Evolutionary conservation across 2,888 invertebrate species (phyloP).

Genomic region (Synanthedon andrenaeformis): DNA sequence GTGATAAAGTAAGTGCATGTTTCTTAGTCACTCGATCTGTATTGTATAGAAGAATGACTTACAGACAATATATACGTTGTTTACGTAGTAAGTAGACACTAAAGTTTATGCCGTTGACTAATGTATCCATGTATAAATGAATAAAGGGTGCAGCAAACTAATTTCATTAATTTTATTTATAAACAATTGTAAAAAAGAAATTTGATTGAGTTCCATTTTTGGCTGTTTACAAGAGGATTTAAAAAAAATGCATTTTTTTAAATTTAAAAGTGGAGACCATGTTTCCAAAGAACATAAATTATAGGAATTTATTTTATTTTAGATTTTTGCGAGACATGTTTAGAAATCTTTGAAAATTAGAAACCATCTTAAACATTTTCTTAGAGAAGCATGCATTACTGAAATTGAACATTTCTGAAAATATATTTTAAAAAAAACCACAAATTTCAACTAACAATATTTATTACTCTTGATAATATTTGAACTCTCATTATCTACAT

Average conservation of each 20-base stretch:
- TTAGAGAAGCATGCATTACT: too few relatives aligned
- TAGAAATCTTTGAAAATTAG: too few relatives aligned
- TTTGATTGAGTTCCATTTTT: too few relatives aligned
- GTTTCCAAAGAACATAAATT: too few relatives aligned
- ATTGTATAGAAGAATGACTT: conserved; percentile 52
- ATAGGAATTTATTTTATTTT: too few relatives aligned
- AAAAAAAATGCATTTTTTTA: too few relatives aligned
- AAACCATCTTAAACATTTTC: too few relatives aligned
- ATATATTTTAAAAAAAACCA: not conserved
- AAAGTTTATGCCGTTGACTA: conserved; percentile 66
- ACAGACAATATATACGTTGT: conserved; percentile 66
- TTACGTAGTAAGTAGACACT: conserved; percentile 68
- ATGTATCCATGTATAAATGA: conserved; percentile 62
- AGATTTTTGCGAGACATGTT: too few relatives aligned
- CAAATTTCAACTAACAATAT: conserved; percentile 56
- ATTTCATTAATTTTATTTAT: conserved; percentile 12
- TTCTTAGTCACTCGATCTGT: conserved; percentile 46
- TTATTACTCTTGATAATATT: conserved; percentile 65
- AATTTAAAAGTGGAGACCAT: too few relatives aligned
- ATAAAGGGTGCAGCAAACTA: conserved; percentile 52
- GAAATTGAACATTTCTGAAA: not conserved
- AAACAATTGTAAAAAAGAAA: too few relatives aligned
- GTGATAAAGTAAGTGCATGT: conserved; percentile 27
- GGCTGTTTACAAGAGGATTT: too few relatives aligned
- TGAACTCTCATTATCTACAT: conserved; percentile 68